Percentiles rank a stretch among this genome's conserved stretches.
phyloP scores from a whole-genome alignment of 2,113 vertebrate species.

The Saguinus midas region DNA sequence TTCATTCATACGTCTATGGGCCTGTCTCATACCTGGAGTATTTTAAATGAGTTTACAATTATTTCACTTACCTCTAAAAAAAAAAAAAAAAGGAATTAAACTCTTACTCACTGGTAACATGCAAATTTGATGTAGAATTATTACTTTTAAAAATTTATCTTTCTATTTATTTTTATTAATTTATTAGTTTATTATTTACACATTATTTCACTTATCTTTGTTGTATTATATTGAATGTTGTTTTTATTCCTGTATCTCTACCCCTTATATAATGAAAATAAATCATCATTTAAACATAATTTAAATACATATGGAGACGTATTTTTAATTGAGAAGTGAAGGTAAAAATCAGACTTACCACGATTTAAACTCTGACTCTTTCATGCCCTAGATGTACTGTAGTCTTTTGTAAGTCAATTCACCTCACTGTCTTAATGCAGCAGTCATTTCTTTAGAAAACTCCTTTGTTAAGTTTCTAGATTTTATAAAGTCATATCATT shows the following conservation, averaged over 20 bases:
- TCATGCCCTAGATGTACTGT: neutral
- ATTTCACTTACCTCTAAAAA: neutral
- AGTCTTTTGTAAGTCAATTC: neutral
- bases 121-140: neutral
- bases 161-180: neutral
- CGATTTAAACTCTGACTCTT: neutral
- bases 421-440: neutral
- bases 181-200: neutral
- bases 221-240: neutral
- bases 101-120: neutral
- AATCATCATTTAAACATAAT: neutral
- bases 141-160: neutral
- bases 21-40: neutral
- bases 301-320: neutral
- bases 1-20: neutral
- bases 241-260: neutral
- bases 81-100: neutral
- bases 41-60: neutral
- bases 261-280: neutral
- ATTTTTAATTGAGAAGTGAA: neutral
- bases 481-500: neutral
- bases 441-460: neutral
- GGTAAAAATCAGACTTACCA: neutral
- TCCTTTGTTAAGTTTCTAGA: neutral
- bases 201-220: neutral